A percentile compares a stretch with the other conserved stretches of the same genome.
These are phyloP conservation scores for Leptonema lineaticorne DNA, from an alignment of 1,140 invertebrate genomes.

Conservation along the genomic window DNA sequence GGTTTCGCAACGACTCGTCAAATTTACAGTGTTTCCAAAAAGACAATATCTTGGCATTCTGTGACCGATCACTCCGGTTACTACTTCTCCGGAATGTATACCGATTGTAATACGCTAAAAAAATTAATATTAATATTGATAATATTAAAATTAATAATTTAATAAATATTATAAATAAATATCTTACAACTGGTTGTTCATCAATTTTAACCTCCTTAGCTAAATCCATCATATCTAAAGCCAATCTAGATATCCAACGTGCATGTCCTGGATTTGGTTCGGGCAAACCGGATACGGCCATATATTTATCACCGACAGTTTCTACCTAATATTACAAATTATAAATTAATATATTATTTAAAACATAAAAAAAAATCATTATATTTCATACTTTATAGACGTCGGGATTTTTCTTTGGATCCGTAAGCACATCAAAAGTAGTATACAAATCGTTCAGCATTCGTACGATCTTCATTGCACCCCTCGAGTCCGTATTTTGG, in stretches of 20 bases:
- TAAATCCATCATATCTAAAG: constrained; percentile 95
- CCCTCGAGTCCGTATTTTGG: constrained; percentile 78
- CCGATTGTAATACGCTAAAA: constrained; percentile 90
- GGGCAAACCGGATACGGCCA: constrained; percentile 96
- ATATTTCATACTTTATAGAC: constrained; percentile 82
- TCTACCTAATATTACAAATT: constrained; percentile 74
- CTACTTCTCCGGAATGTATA: constrained; percentile 93
- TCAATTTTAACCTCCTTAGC: constrained; percentile 84
- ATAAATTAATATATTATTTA: neutral
- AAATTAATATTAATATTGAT: neutral
- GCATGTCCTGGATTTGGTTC: constrained; percentile 90
- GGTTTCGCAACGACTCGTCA: constrained; percentile 93
- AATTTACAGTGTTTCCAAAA: constrained; percentile 95
- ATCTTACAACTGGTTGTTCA: constrained; percentile 79
- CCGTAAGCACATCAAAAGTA: constrained; percentile 87
- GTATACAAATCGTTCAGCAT: constrained; percentile 91
- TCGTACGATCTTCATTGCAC: constrained; percentile 90
- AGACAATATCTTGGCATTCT: constrained; percentile 96
- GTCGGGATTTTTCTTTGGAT: constrained; percentile 87
- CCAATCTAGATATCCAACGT: constrained; percentile 87
- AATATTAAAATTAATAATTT: neutral
- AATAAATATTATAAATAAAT: neutral
- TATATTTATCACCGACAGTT: constrained; percentile 99
- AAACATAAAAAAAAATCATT: neutral
- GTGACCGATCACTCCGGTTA: constrained; percentile 95